Evolutionary conservation across 1,140 invertebrate species (phyloP).

Genomic region (Spodoptera frugiperda): DNA sequence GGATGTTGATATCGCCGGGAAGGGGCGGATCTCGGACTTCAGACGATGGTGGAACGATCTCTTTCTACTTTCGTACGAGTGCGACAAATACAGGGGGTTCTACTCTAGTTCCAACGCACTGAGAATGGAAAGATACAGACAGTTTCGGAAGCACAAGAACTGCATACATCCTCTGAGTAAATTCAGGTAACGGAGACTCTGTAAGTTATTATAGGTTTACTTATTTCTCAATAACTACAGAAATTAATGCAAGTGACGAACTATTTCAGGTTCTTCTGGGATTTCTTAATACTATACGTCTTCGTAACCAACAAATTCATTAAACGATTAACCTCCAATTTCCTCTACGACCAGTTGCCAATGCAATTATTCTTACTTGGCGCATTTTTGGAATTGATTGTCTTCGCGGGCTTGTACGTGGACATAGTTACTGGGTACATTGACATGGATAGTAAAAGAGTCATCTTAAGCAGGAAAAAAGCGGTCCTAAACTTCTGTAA

Average conservation of each 20-base stretch:
- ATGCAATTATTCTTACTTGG: slow-evolving; percentile 48
- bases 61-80: slow-evolving; percentile 56
- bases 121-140: slow-evolving; percentile 56
- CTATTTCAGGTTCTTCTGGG: slow-evolving; percentile 60
- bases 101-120: slow-evolving; percentile 61
- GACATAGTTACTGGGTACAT: slow-evolving; percentile 62
- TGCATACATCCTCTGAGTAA: slow-evolving; percentile 67
- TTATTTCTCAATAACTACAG: neutral
- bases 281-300: slow-evolving; percentile 48
- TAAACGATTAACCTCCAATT: slow-evolving; percentile 57
- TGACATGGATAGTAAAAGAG: slow-evolving; percentile 45
- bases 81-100: slow-evolving; percentile 51
- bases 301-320: slow-evolving; percentile 54
- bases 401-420: slow-evolving; percentile 58
- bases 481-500: slow-evolving; percentile 55
- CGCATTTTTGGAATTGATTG: slow-evolving; percentile 52
- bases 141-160: slow-evolving; percentile 54
- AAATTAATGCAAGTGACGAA: neutral
- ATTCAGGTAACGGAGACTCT: slow-evolving; percentile 53
- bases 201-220: neutral
- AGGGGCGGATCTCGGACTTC: slow-evolving; percentile 28
- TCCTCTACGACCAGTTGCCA: slow-evolving; percentile 45
- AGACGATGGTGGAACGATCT: slow-evolving; percentile 59
- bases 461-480: slow-evolving; percentile 55
- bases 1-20: slow-evolving; percentile 54